A percentile compares a stretch with the other conserved stretches of the same genome.
Conservation (phyloP, 2,888 invertebrate species). For the Polymixis flavicincta region DNA sequence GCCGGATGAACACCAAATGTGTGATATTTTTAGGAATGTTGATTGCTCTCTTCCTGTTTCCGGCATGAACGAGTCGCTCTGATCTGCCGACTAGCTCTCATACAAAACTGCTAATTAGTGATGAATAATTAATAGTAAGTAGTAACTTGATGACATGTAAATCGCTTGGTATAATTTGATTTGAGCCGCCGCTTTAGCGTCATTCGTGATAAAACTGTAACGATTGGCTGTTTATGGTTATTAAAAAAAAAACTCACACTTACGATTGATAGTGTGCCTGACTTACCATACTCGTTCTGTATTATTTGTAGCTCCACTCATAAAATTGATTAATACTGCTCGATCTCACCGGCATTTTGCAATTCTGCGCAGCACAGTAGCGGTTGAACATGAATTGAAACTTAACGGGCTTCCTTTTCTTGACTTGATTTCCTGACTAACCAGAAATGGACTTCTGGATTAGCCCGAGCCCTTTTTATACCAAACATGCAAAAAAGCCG, state of each 20-base stretch:
- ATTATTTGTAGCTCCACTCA: not conserved
- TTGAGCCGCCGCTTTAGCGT: constrained; percentile 51
- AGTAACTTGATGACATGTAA: constrained; percentile 77
- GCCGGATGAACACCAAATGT: constrained; percentile 90
- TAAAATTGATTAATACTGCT: constrained; percentile 33
- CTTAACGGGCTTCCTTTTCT: constrained; percentile 32
- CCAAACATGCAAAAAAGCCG: not conserved
- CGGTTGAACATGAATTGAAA: constrained; percentile 20
- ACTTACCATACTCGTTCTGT: constrained; percentile 11
- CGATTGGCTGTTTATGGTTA: constrained; percentile 27
- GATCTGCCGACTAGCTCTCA: constrained; percentile 82
- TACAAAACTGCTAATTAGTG: constrained; percentile 86
- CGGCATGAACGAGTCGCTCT: constrained; percentile 81
- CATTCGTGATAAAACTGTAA: constrained; percentile 49
- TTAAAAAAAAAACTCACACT: constrained; percentile 29
- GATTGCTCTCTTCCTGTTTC: constrained; percentile 90
- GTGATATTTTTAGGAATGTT: constrained; percentile 90
- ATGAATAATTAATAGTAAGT: constrained; percentile 85
- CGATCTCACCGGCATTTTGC: constrained; percentile 17
- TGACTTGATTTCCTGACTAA: not conserved
- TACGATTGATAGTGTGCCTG: not conserved
- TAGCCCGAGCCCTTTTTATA: not conserved
- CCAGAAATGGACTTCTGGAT: not conserved
- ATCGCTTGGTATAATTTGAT: constrained; percentile 73
- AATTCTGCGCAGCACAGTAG: constrained; percentile 14